phyloP scores from a whole-genome alignment of 2,797 vertebrate genomes.

The Gorsachius magnificus region DNA sequence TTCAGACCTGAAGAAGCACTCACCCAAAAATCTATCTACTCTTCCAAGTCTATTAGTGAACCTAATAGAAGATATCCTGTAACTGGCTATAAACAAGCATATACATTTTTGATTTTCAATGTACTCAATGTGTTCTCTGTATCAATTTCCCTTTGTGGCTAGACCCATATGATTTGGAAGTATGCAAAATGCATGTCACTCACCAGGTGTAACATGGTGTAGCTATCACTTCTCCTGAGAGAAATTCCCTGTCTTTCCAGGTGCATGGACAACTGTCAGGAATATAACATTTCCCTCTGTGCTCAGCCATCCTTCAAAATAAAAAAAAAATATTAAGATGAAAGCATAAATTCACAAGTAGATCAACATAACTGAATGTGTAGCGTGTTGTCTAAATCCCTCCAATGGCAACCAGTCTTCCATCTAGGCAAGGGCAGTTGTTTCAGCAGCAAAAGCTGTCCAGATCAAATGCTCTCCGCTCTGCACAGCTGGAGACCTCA shows the following conservation, averaged over 20 bases:
- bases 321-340: neutral
- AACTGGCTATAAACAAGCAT: neutral
- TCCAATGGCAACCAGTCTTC: neutral
- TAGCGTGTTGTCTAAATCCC: neutral
- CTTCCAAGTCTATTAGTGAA: neutral
- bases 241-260: constrained; percentile 95
- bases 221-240: constrained; percentile 92
- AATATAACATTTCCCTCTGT: constrained; percentile 89
- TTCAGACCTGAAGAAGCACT: neutral
- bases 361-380: neutral
- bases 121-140: neutral
- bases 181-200: neutral
- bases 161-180: neutral
- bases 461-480: neutral
- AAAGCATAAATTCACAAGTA: neutral
- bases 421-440: neutral
- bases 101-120: neutral
- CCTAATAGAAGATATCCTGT: neutral
- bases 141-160: neutral
- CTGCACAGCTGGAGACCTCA: neutral
- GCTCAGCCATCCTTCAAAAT: constrained; percentile 79
- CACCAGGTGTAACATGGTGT: constrained; percentile 96
- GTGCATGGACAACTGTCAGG: constrained; percentile 96
- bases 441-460: neutral
- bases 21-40: neutral